Conservation (phyloP, 2,797 vertebrate species). For the Fundulus diaphanus region DNA sequence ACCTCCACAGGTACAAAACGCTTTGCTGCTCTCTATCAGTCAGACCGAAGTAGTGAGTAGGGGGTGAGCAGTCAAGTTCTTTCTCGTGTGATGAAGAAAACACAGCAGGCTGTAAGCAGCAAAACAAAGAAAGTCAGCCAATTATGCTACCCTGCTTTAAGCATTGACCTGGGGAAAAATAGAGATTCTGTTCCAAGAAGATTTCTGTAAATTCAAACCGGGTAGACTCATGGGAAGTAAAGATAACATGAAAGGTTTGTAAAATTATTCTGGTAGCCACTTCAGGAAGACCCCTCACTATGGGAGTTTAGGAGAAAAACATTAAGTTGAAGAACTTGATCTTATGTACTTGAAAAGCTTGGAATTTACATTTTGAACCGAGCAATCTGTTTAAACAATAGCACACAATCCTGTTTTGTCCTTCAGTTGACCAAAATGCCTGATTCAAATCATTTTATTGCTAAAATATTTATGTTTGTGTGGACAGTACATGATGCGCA, state of each 20-base stretch:
- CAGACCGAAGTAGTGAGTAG: not conserved
- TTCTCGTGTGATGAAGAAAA: not conserved
- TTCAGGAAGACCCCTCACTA: not conserved
- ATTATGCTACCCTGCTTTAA: conserved; percentile 3
- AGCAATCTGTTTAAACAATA: not conserved
- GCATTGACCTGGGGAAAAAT: conserved; percentile 7
- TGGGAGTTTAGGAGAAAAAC: not conserved
- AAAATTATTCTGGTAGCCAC: not conserved
- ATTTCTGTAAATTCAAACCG: not conserved
- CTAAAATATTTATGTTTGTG: not conserved
- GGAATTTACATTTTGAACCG: too few species aligned
- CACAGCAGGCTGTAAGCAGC: not conserved
- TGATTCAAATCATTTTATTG: not conserved
- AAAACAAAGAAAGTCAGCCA: conserved; percentile 10
- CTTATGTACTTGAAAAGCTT: too few species aligned
- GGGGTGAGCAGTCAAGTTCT: not conserved
- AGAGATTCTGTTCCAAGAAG: not conserved
- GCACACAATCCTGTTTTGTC: not conserved
- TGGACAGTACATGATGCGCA: not conserved
- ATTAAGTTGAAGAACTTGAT: not conserved
- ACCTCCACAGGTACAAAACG: conserved; percentile 3
- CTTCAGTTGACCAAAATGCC: too few species aligned
- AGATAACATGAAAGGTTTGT: not conserved
- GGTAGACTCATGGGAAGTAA: not conserved
- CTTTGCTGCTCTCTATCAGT: conserved; percentile 11